Evolutionary conservation across 2,113 vertebrate species (phyloP).

Genomic region (Microtus richardsoni): DNA sequence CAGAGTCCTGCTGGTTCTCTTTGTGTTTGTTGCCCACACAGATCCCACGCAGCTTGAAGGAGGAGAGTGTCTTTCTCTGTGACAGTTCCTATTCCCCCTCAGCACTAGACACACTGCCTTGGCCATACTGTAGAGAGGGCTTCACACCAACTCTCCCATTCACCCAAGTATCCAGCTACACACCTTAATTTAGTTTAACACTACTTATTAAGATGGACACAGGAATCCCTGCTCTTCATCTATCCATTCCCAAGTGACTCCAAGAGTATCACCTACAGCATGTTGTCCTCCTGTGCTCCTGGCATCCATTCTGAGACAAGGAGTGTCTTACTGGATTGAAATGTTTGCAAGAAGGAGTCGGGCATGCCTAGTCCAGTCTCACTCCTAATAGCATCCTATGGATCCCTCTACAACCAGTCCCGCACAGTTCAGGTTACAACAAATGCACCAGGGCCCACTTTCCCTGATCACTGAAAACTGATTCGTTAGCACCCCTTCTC

Average conservation of each 20-base stretch:
- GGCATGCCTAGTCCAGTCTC: not conserved
- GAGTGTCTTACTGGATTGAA: not conserved
- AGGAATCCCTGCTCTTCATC: not conserved
- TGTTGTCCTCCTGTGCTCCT: not conserved
- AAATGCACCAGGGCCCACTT: not conserved
- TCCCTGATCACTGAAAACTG: not conserved
- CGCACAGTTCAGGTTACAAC: not conserved
- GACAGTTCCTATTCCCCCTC: fast-evolving
- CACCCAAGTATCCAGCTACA: fast-evolving
- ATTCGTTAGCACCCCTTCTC: not conserved
- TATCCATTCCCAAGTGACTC: not conserved
- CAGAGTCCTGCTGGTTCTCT: not conserved
- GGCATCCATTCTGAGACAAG: not conserved
- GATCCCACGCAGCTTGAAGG: not conserved
- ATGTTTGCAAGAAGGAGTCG: not conserved
- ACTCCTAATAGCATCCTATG: not conserved
- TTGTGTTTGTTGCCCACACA: not conserved
- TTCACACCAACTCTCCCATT: not conserved
- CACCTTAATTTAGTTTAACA: not conserved
- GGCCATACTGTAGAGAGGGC: fast-evolving
- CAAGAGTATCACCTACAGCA: not conserved
- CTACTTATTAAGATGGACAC: not conserved
- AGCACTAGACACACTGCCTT: not conserved
- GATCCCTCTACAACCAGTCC: not conserved
- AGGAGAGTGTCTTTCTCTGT: not conserved